These are phyloP conservation scores for Psix sp. DNA, from an alignment of 1,140 invertebrate species.

Conservation along the genomic window DNA sequence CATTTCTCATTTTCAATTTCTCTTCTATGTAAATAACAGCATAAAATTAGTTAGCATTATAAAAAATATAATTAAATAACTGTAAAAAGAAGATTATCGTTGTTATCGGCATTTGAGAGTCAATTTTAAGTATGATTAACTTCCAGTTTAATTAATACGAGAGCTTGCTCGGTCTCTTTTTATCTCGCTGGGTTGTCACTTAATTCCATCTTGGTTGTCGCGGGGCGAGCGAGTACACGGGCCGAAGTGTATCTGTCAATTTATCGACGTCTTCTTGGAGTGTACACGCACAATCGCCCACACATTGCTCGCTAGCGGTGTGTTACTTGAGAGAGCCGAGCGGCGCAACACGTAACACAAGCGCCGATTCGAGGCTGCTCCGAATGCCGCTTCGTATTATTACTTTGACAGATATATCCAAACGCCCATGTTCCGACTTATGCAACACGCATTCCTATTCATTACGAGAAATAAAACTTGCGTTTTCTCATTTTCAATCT, in stretches of 20 bases:
- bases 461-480: conserved; percentile 43
- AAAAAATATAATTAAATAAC: too few relatives aligned
- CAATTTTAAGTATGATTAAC: too few relatives aligned
- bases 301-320: conserved; percentile 9
- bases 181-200: too few relatives aligned
- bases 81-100: too few relatives aligned
- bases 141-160: too few relatives aligned
- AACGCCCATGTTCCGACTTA: conserved; percentile 42
- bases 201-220: too few relatives aligned
- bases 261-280: conserved; percentile 22
- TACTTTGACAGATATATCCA: conserved; percentile 36
- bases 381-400: conserved; percentile 46
- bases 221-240: too few relatives aligned
- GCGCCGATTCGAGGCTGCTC: conserved; percentile 39
- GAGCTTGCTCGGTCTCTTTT: too few relatives aligned
- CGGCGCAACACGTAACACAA: conserved; percentile 35
- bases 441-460: conserved; percentile 39
- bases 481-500: conserved; percentile 15
- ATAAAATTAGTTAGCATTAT: too few relatives aligned
- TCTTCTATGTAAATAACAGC: too few relatives aligned
- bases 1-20: too few relatives aligned
- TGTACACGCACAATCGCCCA: conserved; percentile 41
- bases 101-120: too few relatives aligned
- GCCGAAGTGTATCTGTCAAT: conserved; percentile 33
- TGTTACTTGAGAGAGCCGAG: conserved; percentile 19